phyloP scores from a whole-genome alignment of 1,140 invertebrate species.

The Apis dorsata region DNA sequence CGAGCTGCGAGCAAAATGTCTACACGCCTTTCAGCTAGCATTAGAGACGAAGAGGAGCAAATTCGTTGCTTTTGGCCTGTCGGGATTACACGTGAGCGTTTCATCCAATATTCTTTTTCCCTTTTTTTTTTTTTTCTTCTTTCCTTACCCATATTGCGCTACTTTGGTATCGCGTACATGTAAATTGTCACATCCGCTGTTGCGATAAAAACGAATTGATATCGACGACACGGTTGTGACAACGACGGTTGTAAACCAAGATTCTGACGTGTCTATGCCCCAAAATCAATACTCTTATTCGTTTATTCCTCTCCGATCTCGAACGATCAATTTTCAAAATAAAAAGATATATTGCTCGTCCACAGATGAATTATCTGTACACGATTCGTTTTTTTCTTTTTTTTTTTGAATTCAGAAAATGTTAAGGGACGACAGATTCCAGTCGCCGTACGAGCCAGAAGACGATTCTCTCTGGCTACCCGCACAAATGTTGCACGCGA shows the following conservation, averaged over 20 bases:
- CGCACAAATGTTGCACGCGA: conserved; percentile 91
- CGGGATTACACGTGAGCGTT: conserved; percentile 90
- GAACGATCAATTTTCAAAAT: too few species aligned
- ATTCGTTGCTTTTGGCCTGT: conserved; percentile 89
- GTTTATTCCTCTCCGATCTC: too few species aligned
- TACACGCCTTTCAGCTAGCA: conserved; percentile 90
- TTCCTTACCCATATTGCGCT: not conserved
- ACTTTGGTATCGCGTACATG: not conserved
- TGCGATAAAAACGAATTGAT: conserved; percentile 57
- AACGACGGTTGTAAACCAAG: not conserved
- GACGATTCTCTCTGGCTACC: conserved; percentile 95
- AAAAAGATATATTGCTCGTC: too few species aligned
- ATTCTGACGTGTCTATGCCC: too few species aligned
- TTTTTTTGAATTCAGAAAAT: conserved; percentile 84
- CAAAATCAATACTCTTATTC: too few species aligned
- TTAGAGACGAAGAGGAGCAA: conserved; percentile 92
- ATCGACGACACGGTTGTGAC: conserved; percentile 7
- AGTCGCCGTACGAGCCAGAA: conserved; percentile 93
- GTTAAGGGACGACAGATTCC: conserved; percentile 93
- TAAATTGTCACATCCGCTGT: conserved; percentile 31
- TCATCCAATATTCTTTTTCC: not conserved
- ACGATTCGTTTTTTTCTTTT: too few species aligned
- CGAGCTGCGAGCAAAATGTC: conserved; percentile 90
- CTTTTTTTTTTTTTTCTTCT: not conserved
- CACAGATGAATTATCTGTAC: too few species aligned